These are phyloP conservation scores for Platycercus adscitus DNA, from an alignment of 2,113 vertebrate genomes.

Conservation along the genomic window DNA sequence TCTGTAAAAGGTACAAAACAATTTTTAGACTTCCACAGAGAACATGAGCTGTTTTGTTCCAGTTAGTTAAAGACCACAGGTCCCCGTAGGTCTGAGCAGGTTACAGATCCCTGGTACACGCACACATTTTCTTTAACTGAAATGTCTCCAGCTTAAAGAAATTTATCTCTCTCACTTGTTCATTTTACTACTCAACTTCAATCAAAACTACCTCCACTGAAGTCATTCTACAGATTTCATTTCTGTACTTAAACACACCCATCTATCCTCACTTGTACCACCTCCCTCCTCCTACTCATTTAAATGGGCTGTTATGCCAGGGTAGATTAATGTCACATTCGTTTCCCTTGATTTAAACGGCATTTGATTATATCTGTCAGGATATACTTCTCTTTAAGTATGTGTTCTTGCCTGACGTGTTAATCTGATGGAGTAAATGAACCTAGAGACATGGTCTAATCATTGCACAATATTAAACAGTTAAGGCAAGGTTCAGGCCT, in stretches of 20 bases:
- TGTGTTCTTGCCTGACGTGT: constrained; percentile 44
- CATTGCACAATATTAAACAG: constrained; percentile 49
- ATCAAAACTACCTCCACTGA: constrained; percentile 58
- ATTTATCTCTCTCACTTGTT: constrained; percentile 53
- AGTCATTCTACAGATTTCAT: constrained; percentile 63
- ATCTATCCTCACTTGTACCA: constrained; percentile 57
- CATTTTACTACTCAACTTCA: constrained; percentile 62
- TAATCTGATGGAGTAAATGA: constrained; percentile 66
- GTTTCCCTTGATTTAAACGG: constrained; percentile 51
- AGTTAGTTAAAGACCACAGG: not conserved
- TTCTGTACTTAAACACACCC: constrained; percentile 59
- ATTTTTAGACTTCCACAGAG: not conserved
- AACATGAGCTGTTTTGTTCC: not conserved
- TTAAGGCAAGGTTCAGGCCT: constrained; percentile 47
- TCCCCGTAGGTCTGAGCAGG: not conserved
- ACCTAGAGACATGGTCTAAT: constrained; percentile 39
- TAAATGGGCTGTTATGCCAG: constrained; percentile 59
- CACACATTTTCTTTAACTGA: not conserved
- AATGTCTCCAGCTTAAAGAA: not conserved
- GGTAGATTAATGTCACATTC: constrained; percentile 60
- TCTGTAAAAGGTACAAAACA: not conserved
- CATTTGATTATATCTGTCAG: constrained; percentile 64
- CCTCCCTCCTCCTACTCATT: constrained; percentile 64
- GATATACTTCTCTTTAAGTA: constrained; percentile 43
- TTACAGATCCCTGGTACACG: not conserved